Base-by-base conservation (phyloP, 2,797 vertebrate genomes). In the Myotis findleyi region DNA sequence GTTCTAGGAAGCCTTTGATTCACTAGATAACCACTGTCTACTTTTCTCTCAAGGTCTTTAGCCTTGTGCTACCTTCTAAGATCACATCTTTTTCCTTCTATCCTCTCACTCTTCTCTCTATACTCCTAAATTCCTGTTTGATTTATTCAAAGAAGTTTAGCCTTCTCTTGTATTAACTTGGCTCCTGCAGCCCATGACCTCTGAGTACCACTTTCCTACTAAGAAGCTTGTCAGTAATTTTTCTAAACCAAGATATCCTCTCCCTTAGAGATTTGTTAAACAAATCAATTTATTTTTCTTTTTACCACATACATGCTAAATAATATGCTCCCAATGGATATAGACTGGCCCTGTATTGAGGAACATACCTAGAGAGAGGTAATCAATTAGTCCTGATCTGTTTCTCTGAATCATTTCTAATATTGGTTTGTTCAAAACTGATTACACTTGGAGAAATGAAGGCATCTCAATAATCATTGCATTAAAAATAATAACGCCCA, bases 211-310 rank as follows among this genome's bases (percentile, higher is more conserved):
- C 36, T 95, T 84, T 77, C 53, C 23, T 53, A 75, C 18, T 27
- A 71, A 57, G 20, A 30, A 75, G n/a, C 5, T 55, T 69, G 5
- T 64, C 64, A 95, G 79, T 14, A 55, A 55, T 7, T 91, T 76
- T 95, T 85, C 18, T 38, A 59, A 93, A 64, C 36, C 0, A 77
- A 81, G 41, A 69, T 3, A 59, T 72, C 21, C 44, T 73, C 57
- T 89, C 89, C 51, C 18, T 53, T 77, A 88, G 47, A 87, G n/a
- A 49, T 82, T 87, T 91, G 25, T 84, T 87, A 90, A 73, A 23
- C 71, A 94, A 85, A 79, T 7, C 3, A 8, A 55, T 30, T 83
- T 59, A 30, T 68, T 81, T 72, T 62, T 14, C 5, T 7, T 69
- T 17, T 72, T 71, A 49, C 6, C 9, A 79, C 20, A 12, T 7